Conservation (phyloP, 2,113 vertebrate genomes). For the Atlantisia rogersi region DNA sequence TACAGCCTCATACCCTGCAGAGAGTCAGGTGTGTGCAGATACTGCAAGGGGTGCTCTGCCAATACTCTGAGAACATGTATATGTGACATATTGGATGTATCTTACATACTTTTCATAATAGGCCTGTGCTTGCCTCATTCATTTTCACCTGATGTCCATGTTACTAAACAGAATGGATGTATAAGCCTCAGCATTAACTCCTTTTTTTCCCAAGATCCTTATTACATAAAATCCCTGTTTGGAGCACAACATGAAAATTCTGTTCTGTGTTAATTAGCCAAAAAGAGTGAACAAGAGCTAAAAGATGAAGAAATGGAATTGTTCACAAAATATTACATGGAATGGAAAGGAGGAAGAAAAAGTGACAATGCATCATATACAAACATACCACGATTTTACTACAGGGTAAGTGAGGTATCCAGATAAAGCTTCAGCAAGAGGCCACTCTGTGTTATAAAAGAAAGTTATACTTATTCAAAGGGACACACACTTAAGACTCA, state of each 20-base stretch:
- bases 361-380: conserved; percentile 77
- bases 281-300: conserved; percentile 86
- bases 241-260: not conserved
- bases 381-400: conserved; percentile 95
- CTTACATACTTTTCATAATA: fast-evolving
- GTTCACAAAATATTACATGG: conserved; percentile 91
- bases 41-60: not conserved
- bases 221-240: fast-evolving
- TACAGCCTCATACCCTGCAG: fast-evolving
- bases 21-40: not conserved
- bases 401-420: conserved; percentile 81
- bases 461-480: not conserved
- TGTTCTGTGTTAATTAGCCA: conserved; percentile 74
- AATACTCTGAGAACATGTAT: fast-evolving
- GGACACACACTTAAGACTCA: not conserved
- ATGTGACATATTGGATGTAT: fast-evolving
- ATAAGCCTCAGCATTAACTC: not conserved
- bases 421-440: not conserved
- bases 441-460: not conserved
- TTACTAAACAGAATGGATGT: too few relatives aligned
- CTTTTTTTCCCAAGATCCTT: not conserved
- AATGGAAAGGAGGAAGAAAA: conserved; percentile 89
- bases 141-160: fast-evolving
- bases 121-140: not conserved
- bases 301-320: conserved; percentile 91